Evolutionary conservation across 2,888 invertebrate genomes (phyloP).

Genomic region (Mesorhabditis spiculigera): DNA sequence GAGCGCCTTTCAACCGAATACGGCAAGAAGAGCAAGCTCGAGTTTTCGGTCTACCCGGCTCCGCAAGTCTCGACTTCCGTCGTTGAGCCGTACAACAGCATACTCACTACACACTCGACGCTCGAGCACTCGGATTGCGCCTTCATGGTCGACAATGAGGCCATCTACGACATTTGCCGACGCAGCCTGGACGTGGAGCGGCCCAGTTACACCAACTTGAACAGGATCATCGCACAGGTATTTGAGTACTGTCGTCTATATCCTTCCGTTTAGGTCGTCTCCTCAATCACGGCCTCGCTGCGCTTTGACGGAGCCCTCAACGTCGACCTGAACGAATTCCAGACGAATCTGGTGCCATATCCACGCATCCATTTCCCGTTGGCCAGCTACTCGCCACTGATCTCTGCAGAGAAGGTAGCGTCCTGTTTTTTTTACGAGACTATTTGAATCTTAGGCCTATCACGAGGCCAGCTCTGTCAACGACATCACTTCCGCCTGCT

Average conservation of each 20-base stretch:
- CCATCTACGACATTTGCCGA: conserved; percentile 81
- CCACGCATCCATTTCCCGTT: conserved; percentile 72
- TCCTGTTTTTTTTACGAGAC: no score
- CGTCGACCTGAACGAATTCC: conserved; percentile 79
- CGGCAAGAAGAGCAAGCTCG: conserved; percentile 74
- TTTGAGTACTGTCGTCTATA: not conserved
- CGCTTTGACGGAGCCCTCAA: conserved; percentile 75
- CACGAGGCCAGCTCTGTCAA: no score
- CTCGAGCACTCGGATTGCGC: conserved; percentile 89
- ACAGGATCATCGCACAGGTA: conserved; percentile 79
- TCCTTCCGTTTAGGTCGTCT: conserved; percentile 28
- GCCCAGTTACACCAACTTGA: conserved; percentile 82
- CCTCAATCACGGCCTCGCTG: no score
- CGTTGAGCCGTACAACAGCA: conserved; percentile 92
- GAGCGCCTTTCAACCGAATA: conserved; percentile 78
- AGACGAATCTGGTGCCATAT: conserved; percentile 71
- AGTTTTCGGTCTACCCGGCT: conserved; percentile 26
- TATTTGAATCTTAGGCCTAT: no score
- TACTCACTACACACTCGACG: conserved; percentile 89
- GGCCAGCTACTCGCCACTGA: conserved; percentile 49
- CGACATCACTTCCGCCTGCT: no score
- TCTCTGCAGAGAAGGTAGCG: conserved; percentile 42
- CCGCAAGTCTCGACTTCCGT: conserved; percentile 78
- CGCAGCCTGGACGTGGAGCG: conserved; percentile 69
- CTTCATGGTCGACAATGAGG: conserved; percentile 68